Base-by-base conservation (phyloP, 2,888 invertebrate genomes). In the Thereva nobilitata region DNA sequence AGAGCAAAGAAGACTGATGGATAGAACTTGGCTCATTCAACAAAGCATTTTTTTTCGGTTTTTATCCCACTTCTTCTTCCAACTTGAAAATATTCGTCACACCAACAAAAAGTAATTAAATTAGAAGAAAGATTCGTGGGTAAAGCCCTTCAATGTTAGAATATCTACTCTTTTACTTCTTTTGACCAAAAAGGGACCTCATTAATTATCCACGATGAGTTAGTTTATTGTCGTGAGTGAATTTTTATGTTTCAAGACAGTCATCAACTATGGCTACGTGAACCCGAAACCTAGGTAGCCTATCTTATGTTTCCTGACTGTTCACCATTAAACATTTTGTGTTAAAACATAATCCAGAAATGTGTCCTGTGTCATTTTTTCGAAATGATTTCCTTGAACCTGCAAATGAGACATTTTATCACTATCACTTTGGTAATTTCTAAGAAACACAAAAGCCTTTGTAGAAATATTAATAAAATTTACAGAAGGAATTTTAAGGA, bases 241-340 rank as follows among this genome's bases (percentile, higher is more conserved):
- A 63, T 67, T 63, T 67, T 49, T 53, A 67, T 54, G 54, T 63
- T n/a, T 10, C 40, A 53, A 53, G 40, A 23, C 23, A 23, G 23
- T 23, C 23, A 23, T 23, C 23, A 23, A 23, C 23, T 23, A 23
- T 23, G 23, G 23, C 23, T 23, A 23, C 23, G 23, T 23, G 23
- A 23, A 23, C 23, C 23, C 23, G 23, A 23, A 23, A 23, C 23
- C 23, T 23, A 23, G 23, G 23, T 23, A 68, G 70, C 68, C 66
- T 64, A 70, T 63, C 57, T 66, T 69, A 68, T 70, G 66, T 70
- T 72, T 72, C 77, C 77, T 77, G 77, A 74, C 73, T 73, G 72
- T 72, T 68, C 67, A 72, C 73, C 77, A 77, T 77, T 77, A 77
- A 75, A 68, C 72, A 71, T 75, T 76, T 75, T 68, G 68, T 72